Evolutionary conservation across 2,888 invertebrate species (phyloP).

Genomic region (Polyploca ridens): DNA sequence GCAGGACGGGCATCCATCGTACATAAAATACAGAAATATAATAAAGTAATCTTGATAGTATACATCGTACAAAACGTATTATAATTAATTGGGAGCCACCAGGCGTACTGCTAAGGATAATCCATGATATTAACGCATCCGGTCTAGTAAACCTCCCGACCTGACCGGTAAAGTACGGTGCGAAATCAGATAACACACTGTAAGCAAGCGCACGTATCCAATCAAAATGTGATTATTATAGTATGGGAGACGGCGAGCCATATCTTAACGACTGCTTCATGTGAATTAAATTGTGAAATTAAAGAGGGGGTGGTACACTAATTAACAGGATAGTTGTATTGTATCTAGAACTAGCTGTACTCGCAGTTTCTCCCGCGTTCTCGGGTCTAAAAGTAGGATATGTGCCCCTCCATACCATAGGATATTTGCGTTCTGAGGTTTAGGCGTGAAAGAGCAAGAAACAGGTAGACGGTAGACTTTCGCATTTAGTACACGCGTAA

Average conservation of each 20-base stretch:
- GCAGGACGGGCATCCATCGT: too few relatives aligned
- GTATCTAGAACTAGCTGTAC: too few relatives aligned
- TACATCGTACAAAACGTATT: conserved; percentile 24
- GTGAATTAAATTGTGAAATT: background rate
- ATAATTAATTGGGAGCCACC: conserved; percentile 28
- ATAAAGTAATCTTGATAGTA: background rate
- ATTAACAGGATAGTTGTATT: too few relatives aligned
- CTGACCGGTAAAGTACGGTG: conserved; percentile 29
- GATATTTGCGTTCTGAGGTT: too few relatives aligned
- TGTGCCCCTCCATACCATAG: too few relatives aligned
- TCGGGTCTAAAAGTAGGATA: too few relatives aligned
- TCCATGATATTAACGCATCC: conserved; percentile 30
- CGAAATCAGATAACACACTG: conserved; percentile 21
- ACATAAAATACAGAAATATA: too few relatives aligned
- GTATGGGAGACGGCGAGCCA: background rate
- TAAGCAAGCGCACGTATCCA: conserved; percentile 24
- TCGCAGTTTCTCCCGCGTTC: too few relatives aligned
- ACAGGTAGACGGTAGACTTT: too few relatives aligned
- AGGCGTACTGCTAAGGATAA: conserved; percentile 24
- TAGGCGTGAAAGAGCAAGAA: too few relatives aligned
- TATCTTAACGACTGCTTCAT: background rate
- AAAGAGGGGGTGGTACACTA: too few relatives aligned
- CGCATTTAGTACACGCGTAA: too few relatives aligned
- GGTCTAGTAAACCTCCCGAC: conserved; percentile 41
- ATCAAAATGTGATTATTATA: conserved; percentile 40